These are phyloP conservation scores for Myotis vivesi DNA, from an alignment of 2,797 vertebrate genomes.

Conservation along the genomic window DNA sequence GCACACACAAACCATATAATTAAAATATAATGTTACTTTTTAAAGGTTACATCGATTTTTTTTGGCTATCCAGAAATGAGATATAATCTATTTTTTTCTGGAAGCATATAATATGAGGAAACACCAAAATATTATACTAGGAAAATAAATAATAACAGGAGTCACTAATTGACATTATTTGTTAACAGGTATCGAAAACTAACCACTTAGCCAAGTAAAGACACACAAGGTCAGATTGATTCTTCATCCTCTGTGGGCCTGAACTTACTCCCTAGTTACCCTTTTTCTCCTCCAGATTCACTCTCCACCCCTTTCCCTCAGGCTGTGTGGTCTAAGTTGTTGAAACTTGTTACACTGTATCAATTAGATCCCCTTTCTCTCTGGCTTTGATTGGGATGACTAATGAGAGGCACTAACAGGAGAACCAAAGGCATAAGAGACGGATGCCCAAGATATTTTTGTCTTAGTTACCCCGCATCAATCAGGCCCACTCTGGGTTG, in stretches of 20 bases:
- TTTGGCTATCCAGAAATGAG: neutral
- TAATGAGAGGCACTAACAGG: neutral
- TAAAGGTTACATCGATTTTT: neutral
- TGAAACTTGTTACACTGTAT: neutral
- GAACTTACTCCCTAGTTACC: neutral
- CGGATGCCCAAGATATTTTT: neutral
- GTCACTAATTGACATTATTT: neutral
- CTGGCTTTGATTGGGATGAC: neutral
- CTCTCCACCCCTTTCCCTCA: neutral
- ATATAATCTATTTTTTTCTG: neutral
- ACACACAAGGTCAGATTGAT: neutral
- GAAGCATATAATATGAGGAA: neutral
- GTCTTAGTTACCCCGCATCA: neutral
- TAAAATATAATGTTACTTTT: constrained; percentile 32
- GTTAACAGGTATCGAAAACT: neutral
- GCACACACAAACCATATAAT: neutral
- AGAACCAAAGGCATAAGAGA: neutral
- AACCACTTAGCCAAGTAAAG: neutral
- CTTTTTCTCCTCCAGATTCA: neutral
- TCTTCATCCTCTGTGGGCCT: neutral
- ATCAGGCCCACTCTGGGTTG: neutral
- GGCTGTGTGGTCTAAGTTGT: neutral
- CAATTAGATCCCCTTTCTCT: rapidly evolving
- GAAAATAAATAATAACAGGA: neutral
- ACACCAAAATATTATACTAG: neutral